Conservation (phyloP, 1,140 invertebrate genomes). For the Drosophila quadrilineata region DNA sequence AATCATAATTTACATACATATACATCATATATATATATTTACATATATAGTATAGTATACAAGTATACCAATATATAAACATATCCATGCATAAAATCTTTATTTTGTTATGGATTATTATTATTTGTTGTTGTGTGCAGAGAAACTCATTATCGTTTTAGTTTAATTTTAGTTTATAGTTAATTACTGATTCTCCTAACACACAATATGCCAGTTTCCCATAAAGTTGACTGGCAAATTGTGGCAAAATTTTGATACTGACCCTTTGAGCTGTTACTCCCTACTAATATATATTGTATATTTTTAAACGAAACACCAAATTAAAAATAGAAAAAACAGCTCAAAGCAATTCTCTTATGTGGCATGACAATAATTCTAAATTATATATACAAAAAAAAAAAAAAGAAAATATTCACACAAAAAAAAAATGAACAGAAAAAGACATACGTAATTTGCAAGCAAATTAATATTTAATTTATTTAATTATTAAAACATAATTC, state of each 20-base stretch:
- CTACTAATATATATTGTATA: conserved; percentile 78
- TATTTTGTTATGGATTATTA: too few species aligned
- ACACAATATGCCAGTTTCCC: too few species aligned
- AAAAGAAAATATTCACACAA: too few species aligned
- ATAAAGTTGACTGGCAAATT: background rate
- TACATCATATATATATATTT: conserved; percentile 5
- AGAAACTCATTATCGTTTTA: conserved; percentile 29
- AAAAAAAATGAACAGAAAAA: conserved; percentile 8
- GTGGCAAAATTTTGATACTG: conserved; percentile 15
- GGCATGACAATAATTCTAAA: conserved; percentile 34
- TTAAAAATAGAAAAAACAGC: conserved; percentile 56
- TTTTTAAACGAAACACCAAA: conserved; percentile 51
- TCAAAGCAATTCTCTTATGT: conserved; percentile 50
- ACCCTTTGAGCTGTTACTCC: conserved; percentile 58
- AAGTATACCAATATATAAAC: background rate
- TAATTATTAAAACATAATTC: conserved; percentile 43
- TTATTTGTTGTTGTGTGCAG: conserved; percentile 25
- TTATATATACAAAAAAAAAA: too few species aligned
- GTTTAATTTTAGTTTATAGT: conserved; percentile 56
- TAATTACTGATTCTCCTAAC: too few species aligned
- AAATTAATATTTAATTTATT: conserved; percentile 29
- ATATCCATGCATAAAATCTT: conserved; percentile 10
- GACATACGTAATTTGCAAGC: conserved; percentile 21
- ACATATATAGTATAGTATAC: background rate
- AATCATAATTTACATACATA: conserved; percentile 45